These are phyloP conservation scores for Drosophila bifasciata DNA, from an alignment of 1,140 invertebrate species.

Conservation along the genomic window DNA sequence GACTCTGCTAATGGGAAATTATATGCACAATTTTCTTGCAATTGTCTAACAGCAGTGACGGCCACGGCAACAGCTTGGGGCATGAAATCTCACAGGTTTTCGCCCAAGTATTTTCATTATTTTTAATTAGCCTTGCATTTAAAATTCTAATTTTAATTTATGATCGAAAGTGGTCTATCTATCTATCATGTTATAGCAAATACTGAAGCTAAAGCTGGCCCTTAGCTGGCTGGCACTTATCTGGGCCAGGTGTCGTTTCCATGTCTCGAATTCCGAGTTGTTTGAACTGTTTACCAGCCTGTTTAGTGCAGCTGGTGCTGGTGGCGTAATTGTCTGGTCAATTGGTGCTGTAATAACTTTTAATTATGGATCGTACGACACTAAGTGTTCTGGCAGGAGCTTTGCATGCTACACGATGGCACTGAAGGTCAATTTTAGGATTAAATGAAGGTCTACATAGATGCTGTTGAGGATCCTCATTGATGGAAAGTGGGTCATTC, in stretches of 20 bases:
- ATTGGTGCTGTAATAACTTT: slow-evolving; percentile 71
- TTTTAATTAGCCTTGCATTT: slow-evolving; percentile 72
- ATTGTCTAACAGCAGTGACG: slow-evolving; percentile 56
- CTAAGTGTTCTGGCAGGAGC: slow-evolving; percentile 43
- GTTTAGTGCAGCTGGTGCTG: slow-evolving; percentile 39
- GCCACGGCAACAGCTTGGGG: slow-evolving; percentile 40
- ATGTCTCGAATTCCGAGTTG: slow-evolving; percentile 29
- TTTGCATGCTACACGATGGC: slow-evolving; percentile 18
- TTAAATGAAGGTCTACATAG: neutral
- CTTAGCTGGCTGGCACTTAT: slow-evolving; percentile 52
- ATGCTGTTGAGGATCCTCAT: neutral
- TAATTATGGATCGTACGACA: slow-evolving; percentile 69
- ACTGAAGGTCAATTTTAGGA: slow-evolving; percentile 23
- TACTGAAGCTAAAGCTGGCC: slow-evolving; percentile 13
- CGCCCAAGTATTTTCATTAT: slow-evolving; percentile 28
- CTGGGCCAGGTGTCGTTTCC: slow-evolving; percentile 67
- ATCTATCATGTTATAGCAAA: slow-evolving; percentile 9
- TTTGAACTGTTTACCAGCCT: slow-evolving; percentile 60
- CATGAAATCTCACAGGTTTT: slow-evolving; percentile 79
- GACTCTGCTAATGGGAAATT: slow-evolving; percentile 39
- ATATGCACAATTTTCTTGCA: slow-evolving; percentile 71
- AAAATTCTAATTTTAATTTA: slow-evolving; percentile 81
- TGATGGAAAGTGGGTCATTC: neutral
- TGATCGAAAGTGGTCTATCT: slow-evolving; percentile 71
- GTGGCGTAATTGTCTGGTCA: slow-evolving; percentile 52